Base-by-base conservation (phyloP, 1,140 invertebrate species). In the Sitophilus oryzae region DNA sequence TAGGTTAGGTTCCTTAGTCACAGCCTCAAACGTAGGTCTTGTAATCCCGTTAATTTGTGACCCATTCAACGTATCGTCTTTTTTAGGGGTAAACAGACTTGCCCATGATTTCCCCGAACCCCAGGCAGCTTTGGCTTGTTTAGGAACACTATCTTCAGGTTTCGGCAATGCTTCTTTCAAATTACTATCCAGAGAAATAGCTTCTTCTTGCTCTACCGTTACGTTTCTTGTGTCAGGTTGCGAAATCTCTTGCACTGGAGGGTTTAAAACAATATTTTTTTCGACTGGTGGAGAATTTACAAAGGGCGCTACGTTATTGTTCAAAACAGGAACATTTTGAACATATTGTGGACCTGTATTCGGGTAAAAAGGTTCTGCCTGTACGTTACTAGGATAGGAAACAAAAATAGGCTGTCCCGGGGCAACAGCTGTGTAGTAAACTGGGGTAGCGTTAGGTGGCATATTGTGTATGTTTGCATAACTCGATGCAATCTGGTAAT, bases 81-180 rank as follows among this genome's bases (percentile, higher is more conserved):
- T n/a, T 22, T 56, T 56, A 11, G 59, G 48, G 50, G 54, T 64
- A 54, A 70, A 71, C 3, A 71, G 47, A 61, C 70, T 69, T 6
- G 69, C 68, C 67, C 69, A 71, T 11, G 66, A 67, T 53, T 71
- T 71, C n/a, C 21, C 23, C 1, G n/a, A 23, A 2, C 14, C 34
- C 44, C 44, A 47, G 0, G 4, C 20, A 14, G n/a, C n/a, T n/a
- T 37, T 53, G 9, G 40, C 42, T 16, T 42, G 41, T 10, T 9
- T 23, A 35, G 47, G 52, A n/a, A 42, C 19, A 8, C 11, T 41
- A 14, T 9, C 9, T 10, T 15, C 37, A 23, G 48, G 46, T 20
- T 45, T 43, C 10, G 21, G 46, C 40, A 19, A 16, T 22, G 45
- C 14, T 44, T 22, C 25, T 37, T 10, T 55, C 34, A 18, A n/a